Percentiles rank a stretch among this genome's conserved stretches.
Conservation (phyloP, 2,797 vertebrate genomes). For the Pseudomugil gertrudae region DNA sequence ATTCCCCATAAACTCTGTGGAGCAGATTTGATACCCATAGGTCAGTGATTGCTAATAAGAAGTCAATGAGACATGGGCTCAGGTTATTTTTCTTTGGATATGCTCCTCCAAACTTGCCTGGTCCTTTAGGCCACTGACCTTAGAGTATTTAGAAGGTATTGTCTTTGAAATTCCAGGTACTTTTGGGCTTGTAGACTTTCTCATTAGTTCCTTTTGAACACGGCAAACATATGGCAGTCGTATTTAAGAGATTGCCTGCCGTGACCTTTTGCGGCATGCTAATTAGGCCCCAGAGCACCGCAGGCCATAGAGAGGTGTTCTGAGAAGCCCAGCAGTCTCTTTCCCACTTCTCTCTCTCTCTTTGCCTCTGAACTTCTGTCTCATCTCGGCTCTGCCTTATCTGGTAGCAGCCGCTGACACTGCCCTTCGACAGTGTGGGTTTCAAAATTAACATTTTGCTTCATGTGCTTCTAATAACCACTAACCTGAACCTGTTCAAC, state of each 20-base stretch:
- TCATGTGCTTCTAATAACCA: conserved; percentile 99
- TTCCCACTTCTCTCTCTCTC: conserved; percentile 57
- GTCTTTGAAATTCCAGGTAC: conserved; percentile 87
- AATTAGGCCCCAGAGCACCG: conserved; percentile 91
- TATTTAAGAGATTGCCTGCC: conserved; percentile 94
- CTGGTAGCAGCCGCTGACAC: conserved; percentile 86
- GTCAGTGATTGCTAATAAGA: conserved; percentile 87
- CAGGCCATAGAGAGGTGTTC: conserved; percentile 81
- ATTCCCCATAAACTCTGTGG: conserved; percentile 79
- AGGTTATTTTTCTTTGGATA: conserved; percentile 75
- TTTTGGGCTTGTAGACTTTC: conserved; percentile 89
- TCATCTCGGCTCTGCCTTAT: conserved; percentile 83
- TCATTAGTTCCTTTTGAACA: conserved; percentile 91
- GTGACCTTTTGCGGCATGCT: conserved; percentile 95
- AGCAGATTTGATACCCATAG: conserved; percentile 84
- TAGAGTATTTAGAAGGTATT: conserved; percentile 83
- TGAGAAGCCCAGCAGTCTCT: conserved; percentile 65
- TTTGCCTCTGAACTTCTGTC: conserved; percentile 67
- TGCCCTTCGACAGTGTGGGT: conserved; percentile 86
- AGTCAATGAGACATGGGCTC: conserved; percentile 82
- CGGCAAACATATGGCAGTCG: conserved; percentile 91
- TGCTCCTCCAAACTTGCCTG: conserved; percentile 62
- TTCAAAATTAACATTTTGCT: conserved; percentile 99
- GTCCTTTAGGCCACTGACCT: conserved; percentile 78
- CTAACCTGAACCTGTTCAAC: conserved; percentile 84